phyloP scores from a whole-genome alignment of 1,140 invertebrate genomes.

The Nebria ingens region DNA sequence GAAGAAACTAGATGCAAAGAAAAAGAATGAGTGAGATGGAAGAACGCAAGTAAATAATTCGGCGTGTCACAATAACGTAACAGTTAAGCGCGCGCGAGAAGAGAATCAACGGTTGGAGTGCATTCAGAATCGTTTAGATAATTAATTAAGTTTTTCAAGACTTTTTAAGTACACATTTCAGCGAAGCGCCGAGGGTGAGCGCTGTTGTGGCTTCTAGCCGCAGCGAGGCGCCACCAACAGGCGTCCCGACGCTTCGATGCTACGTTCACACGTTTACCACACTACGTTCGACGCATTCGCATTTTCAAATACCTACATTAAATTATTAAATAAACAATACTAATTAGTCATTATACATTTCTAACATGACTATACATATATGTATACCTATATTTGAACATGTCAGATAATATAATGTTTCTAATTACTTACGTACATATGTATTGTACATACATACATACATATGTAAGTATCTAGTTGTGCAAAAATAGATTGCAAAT shows the following conservation, averaged over 20 bases:
- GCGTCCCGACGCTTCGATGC: slow-evolving; percentile 18
- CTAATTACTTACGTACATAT: too few species aligned
- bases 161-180: slow-evolving; percentile 22
- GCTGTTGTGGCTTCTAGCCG: slow-evolving; percentile 10
- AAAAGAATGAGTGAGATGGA: neutral
- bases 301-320: too few species aligned
- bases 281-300: too few species aligned
- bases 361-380: too few species aligned
- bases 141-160: slow-evolving; percentile 30
- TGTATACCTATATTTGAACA: too few species aligned
- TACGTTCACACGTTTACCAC: neutral
- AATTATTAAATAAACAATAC: too few species aligned
- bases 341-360: too few species aligned
- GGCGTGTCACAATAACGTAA: neutral
- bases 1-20: neutral
- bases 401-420: too few species aligned
- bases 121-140: slow-evolving; percentile 25
- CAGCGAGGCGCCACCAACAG: slow-evolving; percentile 23
- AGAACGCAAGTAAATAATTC: neutral
- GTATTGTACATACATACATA: too few species aligned
- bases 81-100: neutral
- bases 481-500: too few species aligned
- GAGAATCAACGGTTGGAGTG: neutral
- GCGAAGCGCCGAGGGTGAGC: neutral
- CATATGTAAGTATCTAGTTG: too few species aligned